Percentiles rank a stretch among this genome's conserved stretches.
phyloP scores from a whole-genome alignment of 1,140 invertebrate species.

The Cecropterus lyciades region DNA sequence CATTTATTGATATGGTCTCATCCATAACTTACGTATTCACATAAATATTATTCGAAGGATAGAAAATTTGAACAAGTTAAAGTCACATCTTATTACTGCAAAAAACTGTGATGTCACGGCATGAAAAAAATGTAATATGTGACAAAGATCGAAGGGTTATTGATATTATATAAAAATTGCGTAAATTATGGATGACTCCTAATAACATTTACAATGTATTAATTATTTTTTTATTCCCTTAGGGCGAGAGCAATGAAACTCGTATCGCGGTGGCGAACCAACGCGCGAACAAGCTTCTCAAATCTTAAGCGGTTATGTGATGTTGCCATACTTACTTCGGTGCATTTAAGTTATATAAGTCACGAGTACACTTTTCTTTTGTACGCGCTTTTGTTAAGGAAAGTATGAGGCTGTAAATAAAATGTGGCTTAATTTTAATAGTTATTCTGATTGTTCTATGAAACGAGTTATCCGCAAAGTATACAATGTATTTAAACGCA shows the following conservation, averaged over 20 bases:
- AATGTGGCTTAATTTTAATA: conserved; percentile 18
- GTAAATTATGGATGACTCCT: not conserved
- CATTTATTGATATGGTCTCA: not conserved
- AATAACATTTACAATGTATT: conserved; percentile 8
- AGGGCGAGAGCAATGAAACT: conserved; percentile 92
- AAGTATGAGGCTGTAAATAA: conserved; percentile 18
- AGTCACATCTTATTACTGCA: too few relatives aligned
- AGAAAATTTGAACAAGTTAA: too few relatives aligned
- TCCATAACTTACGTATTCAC: too few relatives aligned
- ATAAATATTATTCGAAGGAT: too few relatives aligned
- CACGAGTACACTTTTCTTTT: conserved; percentile 10
- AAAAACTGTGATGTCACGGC: too few relatives aligned
- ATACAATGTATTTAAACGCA: too few relatives aligned
- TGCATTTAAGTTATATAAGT: conserved; percentile 14
- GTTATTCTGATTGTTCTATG: too few relatives aligned
- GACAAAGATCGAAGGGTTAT: too few relatives aligned
- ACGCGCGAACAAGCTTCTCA: conserved; percentile 91
- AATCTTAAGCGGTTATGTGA: conserved; percentile 82
- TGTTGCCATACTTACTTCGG: not conserved
- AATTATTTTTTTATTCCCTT: conserved; percentile 54
- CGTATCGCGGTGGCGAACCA: conserved; percentile 93
- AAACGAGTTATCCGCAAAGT: too few relatives aligned
- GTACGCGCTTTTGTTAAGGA: conserved; percentile 9
- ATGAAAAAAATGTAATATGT: too few relatives aligned
- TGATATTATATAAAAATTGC: not conserved